phyloP scores from a whole-genome alignment of 2,888 invertebrate species.

The Patella caerulea region DNA sequence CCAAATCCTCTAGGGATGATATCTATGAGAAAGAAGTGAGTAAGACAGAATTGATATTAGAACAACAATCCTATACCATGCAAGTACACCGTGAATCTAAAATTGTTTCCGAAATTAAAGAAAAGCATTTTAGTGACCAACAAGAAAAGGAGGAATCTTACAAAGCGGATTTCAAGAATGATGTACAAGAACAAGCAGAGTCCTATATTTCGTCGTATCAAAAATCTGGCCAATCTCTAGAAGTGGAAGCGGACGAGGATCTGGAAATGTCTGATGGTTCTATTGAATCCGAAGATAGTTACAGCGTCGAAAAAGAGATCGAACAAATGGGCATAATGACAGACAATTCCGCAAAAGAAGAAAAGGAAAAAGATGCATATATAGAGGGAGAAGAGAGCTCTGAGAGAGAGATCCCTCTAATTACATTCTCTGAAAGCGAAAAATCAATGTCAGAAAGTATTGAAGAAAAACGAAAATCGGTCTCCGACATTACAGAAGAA shows the following conservation, averaged over 20 bases:
- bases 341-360: neutral
- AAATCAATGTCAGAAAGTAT: conserved; percentile 6
- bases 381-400: neutral
- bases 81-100: conserved; percentile 9
- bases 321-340: neutral
- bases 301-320: neutral
- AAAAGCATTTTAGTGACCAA: neutral
- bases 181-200: neutral
- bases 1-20: neutral
- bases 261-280: conserved; percentile 22
- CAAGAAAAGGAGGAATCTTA: neutral
- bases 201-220: neutral
- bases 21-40: too few species aligned
- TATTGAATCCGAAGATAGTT: neutral
- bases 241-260: conserved; percentile 26
- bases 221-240: conserved; percentile 7
- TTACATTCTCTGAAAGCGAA: neutral
- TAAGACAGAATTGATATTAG: neutral
- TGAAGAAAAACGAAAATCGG: neutral
- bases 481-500: neutral
- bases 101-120: conserved; percentile 20
- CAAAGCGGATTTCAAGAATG: neutral
- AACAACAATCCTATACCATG: conserved; percentile 8
- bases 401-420: neutral
- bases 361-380: neutral